Percentiles rank a stretch among this genome's conserved stretches.
These are phyloP conservation scores for Discoglossus pictus DNA, from an alignment of 2,797 vertebrate species.

Conservation along the genomic window DNA sequence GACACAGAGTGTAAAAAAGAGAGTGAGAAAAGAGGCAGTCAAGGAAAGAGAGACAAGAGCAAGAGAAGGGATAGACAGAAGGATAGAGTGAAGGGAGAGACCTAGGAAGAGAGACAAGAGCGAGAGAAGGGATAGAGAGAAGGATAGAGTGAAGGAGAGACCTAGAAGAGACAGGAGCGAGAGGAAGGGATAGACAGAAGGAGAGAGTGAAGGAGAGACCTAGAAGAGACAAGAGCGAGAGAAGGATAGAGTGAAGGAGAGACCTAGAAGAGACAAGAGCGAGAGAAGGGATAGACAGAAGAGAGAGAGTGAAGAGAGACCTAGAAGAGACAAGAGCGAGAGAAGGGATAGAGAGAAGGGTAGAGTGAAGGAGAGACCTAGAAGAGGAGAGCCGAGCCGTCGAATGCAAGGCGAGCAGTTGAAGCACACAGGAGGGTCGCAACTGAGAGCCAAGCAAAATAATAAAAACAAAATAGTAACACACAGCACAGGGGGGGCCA, in stretches of 20 bases:
- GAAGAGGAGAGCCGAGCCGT: no score
- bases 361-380: no score
- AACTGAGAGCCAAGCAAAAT: no score
- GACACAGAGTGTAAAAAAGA: no score
- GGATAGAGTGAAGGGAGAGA: neutral
- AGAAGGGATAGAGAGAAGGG: neutral
- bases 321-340: accelerated
- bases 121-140: conserved; percentile 33
- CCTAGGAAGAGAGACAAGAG: no score
- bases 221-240: neutral
- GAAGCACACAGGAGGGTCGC: no score
- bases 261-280: neutral
- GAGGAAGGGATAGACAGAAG: neutral
- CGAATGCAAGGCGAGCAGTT: no score
- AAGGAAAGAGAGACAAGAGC: neutral
- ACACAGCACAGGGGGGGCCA: no score
- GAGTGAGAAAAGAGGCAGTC: no score
- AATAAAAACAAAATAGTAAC: no score
- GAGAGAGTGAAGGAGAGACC: no score
- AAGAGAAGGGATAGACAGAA: neutral
- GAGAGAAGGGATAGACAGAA: conserved; percentile 29
- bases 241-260: no score
- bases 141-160: neutral
- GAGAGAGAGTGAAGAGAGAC: neutral
- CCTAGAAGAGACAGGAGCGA: neutral